A percentile compares a stretch with the other conserved stretches of the same genome.
phyloP scores from a whole-genome alignment of 2,113 vertebrate genomes.

The Mixornis gularis region DNA sequence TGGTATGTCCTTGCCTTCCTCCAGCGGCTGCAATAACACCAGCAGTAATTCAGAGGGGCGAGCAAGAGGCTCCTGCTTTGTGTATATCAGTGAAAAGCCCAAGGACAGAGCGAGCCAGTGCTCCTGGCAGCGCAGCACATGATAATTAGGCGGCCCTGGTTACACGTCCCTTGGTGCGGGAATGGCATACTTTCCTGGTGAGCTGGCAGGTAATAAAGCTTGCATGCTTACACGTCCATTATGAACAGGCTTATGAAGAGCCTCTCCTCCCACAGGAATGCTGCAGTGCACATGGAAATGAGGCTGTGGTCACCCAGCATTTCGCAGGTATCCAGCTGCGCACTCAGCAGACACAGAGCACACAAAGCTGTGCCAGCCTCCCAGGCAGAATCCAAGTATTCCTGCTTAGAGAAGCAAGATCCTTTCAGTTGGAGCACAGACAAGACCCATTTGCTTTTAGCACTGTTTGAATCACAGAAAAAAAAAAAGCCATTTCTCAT shows the following conservation, averaged over 20 bases:
- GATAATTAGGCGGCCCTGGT: constrained; percentile 20
- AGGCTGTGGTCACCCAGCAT: constrained; percentile 5
- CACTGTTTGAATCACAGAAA: neutral
- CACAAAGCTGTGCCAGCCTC: neutral
- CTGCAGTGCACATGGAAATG: neutral
- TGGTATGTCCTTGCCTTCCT: neutral
- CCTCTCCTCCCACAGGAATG: constrained; percentile 44
- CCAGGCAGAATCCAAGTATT: neutral
- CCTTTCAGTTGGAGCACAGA: neutral
- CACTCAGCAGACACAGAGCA: neutral
- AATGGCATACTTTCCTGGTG: constrained; percentile 50
- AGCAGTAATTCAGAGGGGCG: neutral
- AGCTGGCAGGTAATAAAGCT: constrained; percentile 46
- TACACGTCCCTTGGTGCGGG: neutral
- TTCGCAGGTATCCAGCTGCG: neutral
- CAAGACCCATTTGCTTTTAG: neutral
- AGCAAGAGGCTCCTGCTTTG: constrained; percentile 13
- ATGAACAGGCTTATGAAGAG: constrained; percentile 4
- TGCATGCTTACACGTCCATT: neutral
- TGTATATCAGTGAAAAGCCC: neutral
- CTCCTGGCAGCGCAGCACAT: neutral
- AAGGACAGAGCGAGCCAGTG: neutral
- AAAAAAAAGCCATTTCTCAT: neutral
- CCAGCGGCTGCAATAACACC: neutral
- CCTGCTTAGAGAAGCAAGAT: neutral